phyloP scores from a whole-genome alignment of 2,113 vertebrate genomes.

The Ameiurus melas region DNA sequence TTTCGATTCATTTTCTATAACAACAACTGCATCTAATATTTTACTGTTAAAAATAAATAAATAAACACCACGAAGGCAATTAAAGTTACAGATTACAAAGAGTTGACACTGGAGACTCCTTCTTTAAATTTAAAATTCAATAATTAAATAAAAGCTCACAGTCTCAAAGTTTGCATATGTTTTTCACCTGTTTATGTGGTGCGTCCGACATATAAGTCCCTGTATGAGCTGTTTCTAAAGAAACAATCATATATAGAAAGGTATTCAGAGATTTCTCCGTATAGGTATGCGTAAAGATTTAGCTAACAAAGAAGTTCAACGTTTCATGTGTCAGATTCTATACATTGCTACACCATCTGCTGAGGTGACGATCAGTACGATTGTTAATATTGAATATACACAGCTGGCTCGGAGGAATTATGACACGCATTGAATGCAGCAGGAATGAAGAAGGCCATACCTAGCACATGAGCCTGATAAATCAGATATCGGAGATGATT shows the following conservation, averaged over 20 bases:
- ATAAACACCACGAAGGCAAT: not conserved
- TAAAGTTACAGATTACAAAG: not conserved
- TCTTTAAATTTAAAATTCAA: not conserved
- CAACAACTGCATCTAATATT: too few species aligned
- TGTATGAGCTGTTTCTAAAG: not conserved
- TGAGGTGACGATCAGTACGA: not conserved
- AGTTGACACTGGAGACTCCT: not conserved
- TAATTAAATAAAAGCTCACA: not conserved
- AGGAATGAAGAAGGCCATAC: slow-evolving; percentile 26
- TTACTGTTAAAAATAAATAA: too few species aligned
- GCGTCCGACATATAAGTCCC: not conserved
- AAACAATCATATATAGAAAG: too few species aligned
- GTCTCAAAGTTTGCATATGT: not conserved
- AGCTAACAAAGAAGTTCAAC: not conserved
- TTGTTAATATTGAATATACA: not conserved
- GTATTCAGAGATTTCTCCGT: not conserved
- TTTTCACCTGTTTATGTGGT: not conserved
- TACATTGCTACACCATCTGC: not conserved
- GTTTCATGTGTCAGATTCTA: not conserved
- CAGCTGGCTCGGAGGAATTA: slow-evolving; percentile 16
- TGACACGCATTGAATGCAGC: not conserved
- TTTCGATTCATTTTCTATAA: not conserved
- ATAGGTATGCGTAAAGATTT: not conserved
- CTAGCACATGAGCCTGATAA: slow-evolving; percentile 36
- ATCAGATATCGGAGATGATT: slow-evolving; percentile 40